These are phyloP conservation scores for Phylloscopus trochilus DNA, from an alignment of 2,113 vertebrate genomes.

Conservation along the genomic window DNA sequence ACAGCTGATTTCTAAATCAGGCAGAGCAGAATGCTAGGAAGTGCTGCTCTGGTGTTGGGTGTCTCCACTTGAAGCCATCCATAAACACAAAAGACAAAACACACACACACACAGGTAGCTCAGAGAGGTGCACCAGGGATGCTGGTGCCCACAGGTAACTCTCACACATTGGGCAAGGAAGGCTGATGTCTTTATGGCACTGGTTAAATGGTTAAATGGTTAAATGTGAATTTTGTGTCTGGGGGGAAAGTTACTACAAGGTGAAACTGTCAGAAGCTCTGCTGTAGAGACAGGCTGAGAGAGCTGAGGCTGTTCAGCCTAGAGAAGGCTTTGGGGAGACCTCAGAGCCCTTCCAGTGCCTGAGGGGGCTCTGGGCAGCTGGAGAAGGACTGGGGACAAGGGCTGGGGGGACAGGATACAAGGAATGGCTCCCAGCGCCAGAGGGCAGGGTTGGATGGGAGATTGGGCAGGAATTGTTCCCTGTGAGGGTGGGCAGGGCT, in stretches of 20 bases:
- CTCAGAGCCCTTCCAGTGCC: background rate
- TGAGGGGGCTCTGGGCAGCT: background rate
- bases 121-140: background rate
- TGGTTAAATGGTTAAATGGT: background rate
- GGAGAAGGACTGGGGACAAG: background rate
- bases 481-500: background rate
- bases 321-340: background rate
- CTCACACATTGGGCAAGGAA: background rate
- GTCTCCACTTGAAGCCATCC: background rate
- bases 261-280: background rate
- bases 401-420: background rate
- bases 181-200: background rate
- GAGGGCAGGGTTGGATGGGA: background rate
- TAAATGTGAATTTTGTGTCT: background rate
- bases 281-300: background rate
- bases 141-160: background rate
- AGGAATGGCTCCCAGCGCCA: background rate
- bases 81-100: background rate
- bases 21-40: background rate
- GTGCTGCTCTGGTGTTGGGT: background rate
- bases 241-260: background rate
- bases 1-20: slow-evolving; percentile 3
- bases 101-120: background rate
- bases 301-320: background rate
- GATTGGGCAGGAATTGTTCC: background rate